Percentiles rank a stretch among this genome's conserved stretches.
phyloP scores from a whole-genome alignment of 1,140 invertebrate genomes.

The Maniola jurtina region DNA sequence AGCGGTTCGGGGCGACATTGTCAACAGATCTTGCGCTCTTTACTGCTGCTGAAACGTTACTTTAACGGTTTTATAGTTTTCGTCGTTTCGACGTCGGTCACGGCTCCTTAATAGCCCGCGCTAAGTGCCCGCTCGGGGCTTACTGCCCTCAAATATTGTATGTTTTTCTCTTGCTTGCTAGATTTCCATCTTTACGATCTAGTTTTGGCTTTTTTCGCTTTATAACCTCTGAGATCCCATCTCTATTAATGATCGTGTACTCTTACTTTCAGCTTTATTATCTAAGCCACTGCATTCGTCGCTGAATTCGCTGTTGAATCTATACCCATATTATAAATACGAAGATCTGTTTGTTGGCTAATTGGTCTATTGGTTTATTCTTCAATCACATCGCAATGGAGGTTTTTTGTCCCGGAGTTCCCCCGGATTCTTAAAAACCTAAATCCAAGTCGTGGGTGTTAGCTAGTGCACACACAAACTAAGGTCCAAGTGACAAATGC shows the following conservation, averaged over 20 bases:
- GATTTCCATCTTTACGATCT: conserved; percentile 75
- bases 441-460: too few relatives aligned
- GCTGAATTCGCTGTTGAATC: neutral
- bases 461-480: too few relatives aligned
- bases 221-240: conserved; percentile 31
- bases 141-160: conserved; percentile 63
- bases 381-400: too few relatives aligned
- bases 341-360: too few relatives aligned
- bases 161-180: conserved; percentile 62
- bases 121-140: conserved; percentile 74
- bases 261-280: neutral
- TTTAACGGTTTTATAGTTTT: conserved; percentile 79
- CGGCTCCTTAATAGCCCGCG: conserved; percentile 69
- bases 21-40: conserved; percentile 77
- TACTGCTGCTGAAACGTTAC: conserved; percentile 76
- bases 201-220: conserved; percentile 54
- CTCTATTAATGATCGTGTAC: conserved; percentile 28
- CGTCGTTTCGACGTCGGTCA: conserved; percentile 70
- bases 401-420: too few relatives aligned
- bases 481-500: too few relatives aligned
- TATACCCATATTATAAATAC: too few relatives aligned
- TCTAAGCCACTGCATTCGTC: too few relatives aligned
- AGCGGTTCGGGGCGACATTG: conserved; percentile 71
- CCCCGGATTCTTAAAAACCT: too few relatives aligned
- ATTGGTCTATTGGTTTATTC: too few relatives aligned